Evolutionary conservation across 2,888 invertebrate species (phyloP).

Genomic region (Epinotia nisella): DNA sequence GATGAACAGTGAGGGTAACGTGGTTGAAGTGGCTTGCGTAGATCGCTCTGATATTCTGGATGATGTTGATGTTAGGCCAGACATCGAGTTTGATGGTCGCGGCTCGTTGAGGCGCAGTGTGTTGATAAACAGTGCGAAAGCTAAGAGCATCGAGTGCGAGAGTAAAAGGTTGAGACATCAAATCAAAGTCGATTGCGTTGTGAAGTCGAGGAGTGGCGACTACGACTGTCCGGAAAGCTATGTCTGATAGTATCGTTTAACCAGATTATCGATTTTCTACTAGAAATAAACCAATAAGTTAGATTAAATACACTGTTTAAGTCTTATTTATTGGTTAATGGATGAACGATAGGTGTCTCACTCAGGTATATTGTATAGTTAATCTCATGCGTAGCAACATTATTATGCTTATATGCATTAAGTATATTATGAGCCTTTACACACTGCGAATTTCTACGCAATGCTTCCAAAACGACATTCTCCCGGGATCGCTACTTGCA

Average conservation of each 20-base stretch:
- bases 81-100: constrained; percentile 64
- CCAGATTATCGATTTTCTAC: background rate
- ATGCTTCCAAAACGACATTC: background rate
- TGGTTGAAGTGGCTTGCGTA: constrained; percentile 62
- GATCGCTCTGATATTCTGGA: constrained; percentile 53
- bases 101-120: constrained; percentile 81
- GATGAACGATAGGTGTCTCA: background rate
- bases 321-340: background rate
- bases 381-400: background rate
- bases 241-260: constrained; percentile 59
- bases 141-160: constrained; percentile 73
- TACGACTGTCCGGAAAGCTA: constrained; percentile 79
- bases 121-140: constrained; percentile 77
- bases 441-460: background rate
- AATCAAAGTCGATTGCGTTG: constrained; percentile 74
- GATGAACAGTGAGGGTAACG: constrained; percentile 74
- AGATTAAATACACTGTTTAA: background rate
- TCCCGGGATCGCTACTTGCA: too few species aligned
- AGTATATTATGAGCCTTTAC: background rate
- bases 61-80: constrained; percentile 64
- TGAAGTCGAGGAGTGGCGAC: constrained; percentile 74
- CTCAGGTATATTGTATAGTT: background rate
- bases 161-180: constrained; percentile 69
- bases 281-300: background rate
- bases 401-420: background rate